Evolutionary conservation across 2,888 invertebrate genomes (phyloP), one percentile per base, ranked within the genome.

Genomic region (Prenolepis imparis): DNA sequence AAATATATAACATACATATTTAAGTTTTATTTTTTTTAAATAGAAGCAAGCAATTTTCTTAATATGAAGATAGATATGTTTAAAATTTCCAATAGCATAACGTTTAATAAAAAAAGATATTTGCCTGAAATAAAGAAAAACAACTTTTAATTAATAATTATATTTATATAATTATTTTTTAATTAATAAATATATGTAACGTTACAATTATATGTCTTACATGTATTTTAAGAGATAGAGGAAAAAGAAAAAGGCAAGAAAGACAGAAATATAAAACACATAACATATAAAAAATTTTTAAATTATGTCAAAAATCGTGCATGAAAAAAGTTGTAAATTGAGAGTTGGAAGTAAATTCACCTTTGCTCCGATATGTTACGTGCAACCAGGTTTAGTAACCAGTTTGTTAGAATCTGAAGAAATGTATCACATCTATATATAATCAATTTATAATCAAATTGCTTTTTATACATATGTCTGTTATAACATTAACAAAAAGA

Each of bases 371-470:
- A 4, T 63, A 6, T 12, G 55, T 68, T 32, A 44, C 32, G 24
- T 59, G 18, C 59, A 59, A 59, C 5, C 18, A 21, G 59, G 12
- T 18, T 57, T 55, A 67, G 15, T 36, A 36, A 52, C 15, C 11
- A 32, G n/a, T 48, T 32, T 68, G 55, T 9, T 70, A 70, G 4
- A 36, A 64, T 32, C 21, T 41, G n/a, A 57, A 41, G 21, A 70
- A 55, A 70, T 39, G 9, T 15, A 36, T 48, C 21, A 24, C 6
- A 39, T 52, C 48, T 52, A 52, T 52, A 52, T 52, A 52, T 52
- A 52, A 52, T 52, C n/a, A 52, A 52, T 52, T 8, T 64, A 36
- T 12, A 55, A 32, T 21, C 12, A 48, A 64, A 64, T 39, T 6
- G 8, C 9, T 64, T 28, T 41, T 8, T 28, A 39, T 28, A 28